Base-by-base conservation (phyloP, 2,113 vertebrate species). In the Ceyx margarethae region DNA sequence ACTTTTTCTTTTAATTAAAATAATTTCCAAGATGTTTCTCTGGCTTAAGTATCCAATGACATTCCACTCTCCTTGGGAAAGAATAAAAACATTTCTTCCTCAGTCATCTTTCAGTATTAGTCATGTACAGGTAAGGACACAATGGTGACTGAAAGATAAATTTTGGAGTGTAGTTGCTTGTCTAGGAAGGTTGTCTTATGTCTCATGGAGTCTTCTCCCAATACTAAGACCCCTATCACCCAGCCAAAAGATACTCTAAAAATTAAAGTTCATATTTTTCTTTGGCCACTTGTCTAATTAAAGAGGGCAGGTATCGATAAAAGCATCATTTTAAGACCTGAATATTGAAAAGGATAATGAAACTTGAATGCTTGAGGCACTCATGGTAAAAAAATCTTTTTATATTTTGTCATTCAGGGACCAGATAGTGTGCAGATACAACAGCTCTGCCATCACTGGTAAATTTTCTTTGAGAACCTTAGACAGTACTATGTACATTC, bases 1-100 rank as follows among this genome's bases (percentile, higher is more conserved):
- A 74, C 21, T 60, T 80, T 51, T 90, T 71, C 43, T 91, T 42
- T 78, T 81, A 54, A 85, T 81, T 90, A 89, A 83, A 95, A 61
- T 65, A 0, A 64, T 54, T 64, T 79, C 15, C 61, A 56, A 89
- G 78, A 50, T 89, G 31, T 33, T 77, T 84, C 50, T 96, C 46
- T 80, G 71, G 90, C 48, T 84, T 61, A 42, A 81, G 14, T 35
- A 40, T 42, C 11, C 28, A 80, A 54, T 58, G 3, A 25, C n/a
- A 15, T 82, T 87, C 37, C 15, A 69, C 23, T 61, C 19, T 72
- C 19, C 14, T 43, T 35, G 31, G 21, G 23, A 82, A 87, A 66
- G 13, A 74, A 57, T 31, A 56, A 67, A 75, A 79, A 4, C 4
- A 29, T 58, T 76, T 48, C 26, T 40, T 12, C 28, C 23, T 84